A percentile compares a stretch with the other conserved stretches of the same genome.
Evolutionary conservation across 1,140 invertebrate species (phyloP).

Genomic region (Pollicipes pollicipes): DNA sequence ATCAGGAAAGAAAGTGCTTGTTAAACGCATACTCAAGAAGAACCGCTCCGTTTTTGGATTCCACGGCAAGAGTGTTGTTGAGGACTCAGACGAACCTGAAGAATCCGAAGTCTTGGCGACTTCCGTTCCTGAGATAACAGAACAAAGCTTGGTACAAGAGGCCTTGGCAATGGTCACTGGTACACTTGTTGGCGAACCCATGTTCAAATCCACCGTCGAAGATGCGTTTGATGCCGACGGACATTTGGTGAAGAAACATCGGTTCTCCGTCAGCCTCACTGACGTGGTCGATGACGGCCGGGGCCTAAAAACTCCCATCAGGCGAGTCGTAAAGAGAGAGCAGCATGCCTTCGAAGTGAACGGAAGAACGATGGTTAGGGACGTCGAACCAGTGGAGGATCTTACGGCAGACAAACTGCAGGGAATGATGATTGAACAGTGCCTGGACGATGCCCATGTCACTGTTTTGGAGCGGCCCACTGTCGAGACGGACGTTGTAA

Average conservation of each 20-base stretch:
- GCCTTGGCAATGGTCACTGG: neutral
- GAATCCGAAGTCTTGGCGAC: neutral
- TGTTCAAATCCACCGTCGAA: neutral
- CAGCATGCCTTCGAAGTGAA: neutral
- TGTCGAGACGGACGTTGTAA: neutral
- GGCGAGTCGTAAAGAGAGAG: neutral
- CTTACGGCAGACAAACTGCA: neutral
- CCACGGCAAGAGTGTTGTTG: neutral
- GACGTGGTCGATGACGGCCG: neutral
- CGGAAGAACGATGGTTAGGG: neutral
- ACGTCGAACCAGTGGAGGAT: neutral
- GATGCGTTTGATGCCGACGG: neutral
- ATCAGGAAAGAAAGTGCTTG: no score
- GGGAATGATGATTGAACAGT: neutral
- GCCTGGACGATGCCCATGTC: neutral
- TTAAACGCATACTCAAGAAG: no score
- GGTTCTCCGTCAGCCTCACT: no score
- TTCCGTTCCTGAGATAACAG: neutral
- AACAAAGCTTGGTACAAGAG: neutral
- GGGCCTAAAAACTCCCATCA: neutral
- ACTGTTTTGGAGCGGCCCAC: neutral
- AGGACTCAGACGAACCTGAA: neutral
- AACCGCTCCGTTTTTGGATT: no score
- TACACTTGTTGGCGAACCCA: neutral
- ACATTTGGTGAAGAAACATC: neutral